A percentile compares a stretch with the other conserved stretches of the same genome.
These are phyloP conservation scores for Eurystomus gularis DNA, from an alignment of 2,113 vertebrate species.

Conservation along the genomic window DNA sequence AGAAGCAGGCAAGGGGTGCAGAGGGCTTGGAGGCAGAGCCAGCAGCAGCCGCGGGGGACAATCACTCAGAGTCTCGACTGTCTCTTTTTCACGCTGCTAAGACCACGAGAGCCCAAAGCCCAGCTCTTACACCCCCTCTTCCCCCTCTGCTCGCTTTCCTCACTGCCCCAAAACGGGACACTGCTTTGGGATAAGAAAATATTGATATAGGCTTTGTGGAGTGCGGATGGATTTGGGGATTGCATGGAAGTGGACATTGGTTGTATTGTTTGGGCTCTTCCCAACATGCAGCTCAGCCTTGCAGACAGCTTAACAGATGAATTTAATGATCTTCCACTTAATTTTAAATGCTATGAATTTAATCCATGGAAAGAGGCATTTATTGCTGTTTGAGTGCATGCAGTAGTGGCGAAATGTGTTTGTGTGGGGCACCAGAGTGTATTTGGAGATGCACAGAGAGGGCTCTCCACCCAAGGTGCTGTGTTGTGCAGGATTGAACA, in stretches of 20 bases:
- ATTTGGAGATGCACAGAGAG: background rate
- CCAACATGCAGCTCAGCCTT: background rate
- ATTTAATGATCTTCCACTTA: background rate
- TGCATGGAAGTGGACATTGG: background rate
- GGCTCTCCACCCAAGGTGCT: background rate
- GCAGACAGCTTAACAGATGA: background rate
- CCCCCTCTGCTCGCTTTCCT: rapidly evolving
- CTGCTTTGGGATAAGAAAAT: background rate
- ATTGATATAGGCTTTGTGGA: background rate
- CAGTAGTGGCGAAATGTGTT: background rate
- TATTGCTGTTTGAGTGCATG: background rate
- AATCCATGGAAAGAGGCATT: background rate
- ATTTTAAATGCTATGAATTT: background rate
- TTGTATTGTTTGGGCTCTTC: background rate
- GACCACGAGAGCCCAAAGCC: background rate
- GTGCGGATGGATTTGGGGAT: background rate
- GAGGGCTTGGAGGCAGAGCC: background rate
- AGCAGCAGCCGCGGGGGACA: background rate
- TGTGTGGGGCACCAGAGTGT: background rate
- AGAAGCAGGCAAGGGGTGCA: background rate
- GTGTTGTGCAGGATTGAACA: background rate
- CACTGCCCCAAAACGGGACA: background rate
- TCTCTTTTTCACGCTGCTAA: background rate
- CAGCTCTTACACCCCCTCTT: background rate
- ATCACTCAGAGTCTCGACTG: rapidly evolving